Base-by-base conservation (phyloP, 1,140 invertebrate species). In the Galleria mellonella region DNA sequence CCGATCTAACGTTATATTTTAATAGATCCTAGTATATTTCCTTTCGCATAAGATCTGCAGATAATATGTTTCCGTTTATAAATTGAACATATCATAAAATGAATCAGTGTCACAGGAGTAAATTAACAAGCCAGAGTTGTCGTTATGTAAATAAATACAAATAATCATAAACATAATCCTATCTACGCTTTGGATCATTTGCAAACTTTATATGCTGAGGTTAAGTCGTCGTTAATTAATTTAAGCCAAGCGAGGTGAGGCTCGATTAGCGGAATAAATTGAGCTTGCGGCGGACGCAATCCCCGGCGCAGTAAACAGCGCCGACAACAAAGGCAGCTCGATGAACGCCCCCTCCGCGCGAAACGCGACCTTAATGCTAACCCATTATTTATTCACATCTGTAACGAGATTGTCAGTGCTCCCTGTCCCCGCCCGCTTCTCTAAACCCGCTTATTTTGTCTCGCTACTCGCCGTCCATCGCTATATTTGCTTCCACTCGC, bases 371-470 rank as follows among this genome's bases (percentile, higher is more conserved):
- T 71, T 70, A 77, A 76, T 79, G 71, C 70, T 70, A 52, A 66
- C 66, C 76, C 68, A 81, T 79, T 84, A 79, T 82, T 82, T 82
- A 84, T 82, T 82, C 75, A 81, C 70, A 70, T 75, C 64, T 67
- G 69, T 75, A 78, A 78, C 72, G 70, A 78, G 69, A 81, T 81
- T 76, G 70, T 70, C 70, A 69, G 72, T 68, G 57, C 63, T 60
- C 62, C 55, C 61, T 49, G 44, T 49, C 55, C 54, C 54, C 59
- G 48, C 47, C 55, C 43, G 48, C 47, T 47, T 23, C 54, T 62
- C 60, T 17, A 41, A 51, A 49, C 41, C 48, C 45, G 44, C 51
- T 54, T 60, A 60, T 47, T 59, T 55, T 67, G 63, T 64, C 59
- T 63, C 49, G 47, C 43, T 55, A 54, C 57, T 61, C 53, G 33